Evolutionary conservation across 2,797 vertebrate species (phyloP), one percentile per base, ranked within the genome.

Genomic region (Knipowitschia caucasica): DNA sequence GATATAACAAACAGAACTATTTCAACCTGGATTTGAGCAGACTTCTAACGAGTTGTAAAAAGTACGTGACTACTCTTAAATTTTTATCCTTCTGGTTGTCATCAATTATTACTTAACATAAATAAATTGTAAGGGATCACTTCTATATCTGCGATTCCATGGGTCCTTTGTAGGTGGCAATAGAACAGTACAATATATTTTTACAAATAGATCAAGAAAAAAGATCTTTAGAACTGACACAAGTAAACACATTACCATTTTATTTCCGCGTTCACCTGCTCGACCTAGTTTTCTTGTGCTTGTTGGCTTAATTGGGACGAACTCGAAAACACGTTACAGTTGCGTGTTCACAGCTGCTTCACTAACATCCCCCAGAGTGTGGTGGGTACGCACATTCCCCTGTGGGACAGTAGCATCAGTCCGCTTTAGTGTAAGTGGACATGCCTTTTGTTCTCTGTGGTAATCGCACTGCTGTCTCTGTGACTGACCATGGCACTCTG

Each of bases 281-380:
- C 34, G 46, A 49, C 30, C 46, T 34, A 49, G 17, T 31, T 40
- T 31, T 14, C 1, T 15, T 45, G 21, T 49, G 29, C 31, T 20
- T 30, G 46, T 33, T 49, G 29, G 18, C 23, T 49, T 33, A 49
- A 49, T 34, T 49, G 18, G 46, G 29, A 33, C 18, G 23, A 33
- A 21, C 29, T 12, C 20, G 8, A 49, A n/a, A 49, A 34, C 12
- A 21, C n/a, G 29, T 49, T 23, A 34, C 30, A 49, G 20, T 33
- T 49, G 18, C 35, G 15, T 49, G 46, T 49, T 30, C 46, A 49
- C 46, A 49, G 46, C 46, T 49, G 35, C 60, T 6, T 23, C 31
- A 46, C 12, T n/a, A 5, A 25, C 14, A 39, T 50, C 54, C 73
- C 60, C 60, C 63, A 59, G 57, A 50, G 12, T 59, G 60, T 57